Percentiles rank a stretch among this genome's conserved stretches.
Conservation (phyloP, 2,888 invertebrate species). For the Mycogona germanica region DNA sequence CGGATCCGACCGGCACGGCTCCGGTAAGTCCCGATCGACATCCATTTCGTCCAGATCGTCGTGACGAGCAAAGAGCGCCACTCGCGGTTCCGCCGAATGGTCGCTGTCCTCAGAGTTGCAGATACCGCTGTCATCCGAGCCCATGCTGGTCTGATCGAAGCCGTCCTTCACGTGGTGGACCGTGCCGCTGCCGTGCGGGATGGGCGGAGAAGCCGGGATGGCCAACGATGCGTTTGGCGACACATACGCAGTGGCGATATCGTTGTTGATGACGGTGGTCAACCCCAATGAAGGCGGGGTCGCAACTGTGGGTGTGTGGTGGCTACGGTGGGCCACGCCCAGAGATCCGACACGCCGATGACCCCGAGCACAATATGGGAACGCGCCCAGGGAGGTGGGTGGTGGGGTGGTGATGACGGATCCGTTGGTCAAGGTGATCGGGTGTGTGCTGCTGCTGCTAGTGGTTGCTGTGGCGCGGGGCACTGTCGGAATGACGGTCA, state of each 20-base stretch:
- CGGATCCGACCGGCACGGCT: not conserved
- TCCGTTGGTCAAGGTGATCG: not conserved
- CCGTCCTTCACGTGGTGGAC: conserved; percentile 31
- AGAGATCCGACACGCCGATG: conserved; percentile 13
- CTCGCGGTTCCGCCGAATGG: not conserved
- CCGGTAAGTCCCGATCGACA: conserved; percentile 1
- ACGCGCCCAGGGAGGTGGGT: not conserved
- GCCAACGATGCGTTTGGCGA: too few relatives aligned
- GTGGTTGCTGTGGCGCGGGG: not conserved
- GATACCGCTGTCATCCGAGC: conserved; percentile 71
- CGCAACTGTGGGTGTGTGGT: not conserved
- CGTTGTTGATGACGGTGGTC: not conserved
- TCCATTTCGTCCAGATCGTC: not conserved
- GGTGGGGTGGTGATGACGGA: not conserved
- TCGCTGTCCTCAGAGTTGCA: conserved; percentile 42
- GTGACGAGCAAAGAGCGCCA: not conserved
- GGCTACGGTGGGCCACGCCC: conserved; percentile 11
- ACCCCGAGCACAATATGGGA: not conserved
- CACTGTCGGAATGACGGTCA: conserved; percentile 20
- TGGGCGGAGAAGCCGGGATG: conserved; percentile 26
- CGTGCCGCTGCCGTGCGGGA: conserved; percentile 20
- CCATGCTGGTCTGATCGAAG: conserved; percentile 48
- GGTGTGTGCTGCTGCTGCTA: not conserved
- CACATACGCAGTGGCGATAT: not conserved
- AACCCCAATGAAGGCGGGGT: too few relatives aligned